phyloP scores from a whole-genome alignment of 2,888 invertebrate species.

The Cremastinae sp. region DNA sequence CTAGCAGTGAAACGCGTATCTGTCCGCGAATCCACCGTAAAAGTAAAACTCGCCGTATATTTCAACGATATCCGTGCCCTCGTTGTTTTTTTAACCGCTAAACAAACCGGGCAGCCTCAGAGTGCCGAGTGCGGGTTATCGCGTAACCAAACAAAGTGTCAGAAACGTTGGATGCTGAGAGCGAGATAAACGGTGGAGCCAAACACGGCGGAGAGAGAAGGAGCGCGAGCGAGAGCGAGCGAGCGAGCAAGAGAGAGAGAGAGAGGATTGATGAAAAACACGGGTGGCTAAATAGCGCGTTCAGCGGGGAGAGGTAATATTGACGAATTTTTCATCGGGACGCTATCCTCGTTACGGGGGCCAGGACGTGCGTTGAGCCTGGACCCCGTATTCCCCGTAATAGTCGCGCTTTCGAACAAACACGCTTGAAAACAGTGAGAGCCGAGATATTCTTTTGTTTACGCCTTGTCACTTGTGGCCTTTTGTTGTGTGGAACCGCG shows the following conservation, averaged over 20 bases:
- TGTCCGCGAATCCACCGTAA: constrained; percentile 66
- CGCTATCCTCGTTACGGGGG: constrained; percentile 70
- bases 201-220: constrained; percentile 58
- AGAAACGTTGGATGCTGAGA: constrained; percentile 52
- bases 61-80: constrained; percentile 64
- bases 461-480: constrained; percentile 77
- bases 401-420: constrained; percentile 48
- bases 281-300: constrained; percentile 75
- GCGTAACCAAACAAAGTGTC: constrained; percentile 59
- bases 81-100: constrained; percentile 46
- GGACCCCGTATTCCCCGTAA: constrained; percentile 40
- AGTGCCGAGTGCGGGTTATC: constrained; percentile 42
- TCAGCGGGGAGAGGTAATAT: constrained; percentile 75
- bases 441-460: constrained; percentile 75
- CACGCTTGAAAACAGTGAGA: constrained; percentile 56
- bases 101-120: constrained; percentile 5
- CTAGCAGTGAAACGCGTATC: constrained; percentile 78
- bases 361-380: constrained; percentile 52
- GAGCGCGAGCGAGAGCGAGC: constrained; percentile 24
- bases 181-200: constrained; percentile 55
- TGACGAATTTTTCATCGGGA: constrained; percentile 74
- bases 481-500: constrained; percentile 77
- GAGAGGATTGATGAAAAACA: constrained; percentile 68
- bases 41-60: constrained; percentile 70
- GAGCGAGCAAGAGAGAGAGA: constrained; percentile 37